phyloP scores from a whole-genome alignment of 35 echinoderm and acorn worm genomes.

The Antedon bifida region DNA sequence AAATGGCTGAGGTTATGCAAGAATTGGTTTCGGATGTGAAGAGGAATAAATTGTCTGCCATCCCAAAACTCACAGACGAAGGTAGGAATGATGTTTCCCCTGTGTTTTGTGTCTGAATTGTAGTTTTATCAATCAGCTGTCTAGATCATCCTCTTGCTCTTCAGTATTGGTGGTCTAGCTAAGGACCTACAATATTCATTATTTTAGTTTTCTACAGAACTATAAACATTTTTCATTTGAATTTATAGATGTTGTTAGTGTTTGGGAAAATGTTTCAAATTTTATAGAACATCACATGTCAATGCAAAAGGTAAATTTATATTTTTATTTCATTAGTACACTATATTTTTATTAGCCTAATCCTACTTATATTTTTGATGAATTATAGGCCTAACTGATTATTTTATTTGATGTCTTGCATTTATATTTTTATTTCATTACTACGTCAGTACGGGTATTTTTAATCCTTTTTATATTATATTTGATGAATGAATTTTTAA shows the following conservation, averaged over 20 bases:
- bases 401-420: too few species aligned
- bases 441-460: too few species aligned
- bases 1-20: conserved; percentile 61
- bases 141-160: not conserved
- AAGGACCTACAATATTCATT: not conserved
- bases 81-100: too few species aligned
- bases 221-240: not conserved
- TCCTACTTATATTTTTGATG: too few species aligned
- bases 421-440: too few species aligned
- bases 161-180: not conserved
- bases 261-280: conserved; percentile 84
- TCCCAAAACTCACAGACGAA: conserved; percentile 85
- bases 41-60: conserved; percentile 80
- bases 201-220: not conserved
- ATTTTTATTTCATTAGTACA: too few species aligned
- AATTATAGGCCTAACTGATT: too few species aligned
- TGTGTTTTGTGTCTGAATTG: not conserved
- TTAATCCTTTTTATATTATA: too few species aligned
- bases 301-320: conserved; percentile 73
- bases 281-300: conserved; percentile 88
- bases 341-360: too few species aligned
- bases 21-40: conserved; percentile 84
- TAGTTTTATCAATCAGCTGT: not conserved
- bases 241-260: conserved; percentile 84
- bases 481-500: too few species aligned